Base-by-base conservation (phyloP, 2,888 invertebrate genomes). In the Stomorhina lunata region DNA sequence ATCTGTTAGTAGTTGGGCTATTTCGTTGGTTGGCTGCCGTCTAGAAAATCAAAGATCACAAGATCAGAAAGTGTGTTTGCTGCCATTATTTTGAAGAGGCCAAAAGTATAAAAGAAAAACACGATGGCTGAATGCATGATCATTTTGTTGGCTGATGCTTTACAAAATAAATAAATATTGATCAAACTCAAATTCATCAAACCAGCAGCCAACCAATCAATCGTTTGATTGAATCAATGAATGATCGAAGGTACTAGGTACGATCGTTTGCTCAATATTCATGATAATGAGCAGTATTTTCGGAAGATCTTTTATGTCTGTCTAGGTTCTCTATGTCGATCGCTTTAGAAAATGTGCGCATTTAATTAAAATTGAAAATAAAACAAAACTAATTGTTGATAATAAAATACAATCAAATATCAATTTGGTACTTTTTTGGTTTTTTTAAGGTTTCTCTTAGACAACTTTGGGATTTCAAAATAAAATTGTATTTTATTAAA, bases 301-400 rank as follows among this genome's bases (percentile, higher is more conserved):
- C 20, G 50, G 48, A 20, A 50, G 45, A 2, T 34, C 22, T 12
- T 34, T 53, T 25, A 37, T 76, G 43, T n/a, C 25, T 37, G 55
- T 15, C 15, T n/a, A 29, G n/a, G n/a, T n/a, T n/a, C n/a, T n/a
- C n/a, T n/a, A 29, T 82, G 81, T 81, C 75, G 80, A 84, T 86
- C 81, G 83, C 82, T 77, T 80, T 59, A 48, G 85, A 85, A 86
- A 86, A 37, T 85, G 85, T 85, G 85, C 85, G 85, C 85, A 85
- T 86, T 86, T 86, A 86, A 85, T 85, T 85, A 85, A 86, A 75
- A 34, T 34, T 34, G 2, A 34, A 34, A 34, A 34, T 10, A 12
- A 75, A 53, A 12, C 20, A 32, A 86, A 86, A 86, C 85, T 81
- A 86, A 85, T 86, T 87, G 83, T 84, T 85, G 85, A 86, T 85